Evolutionary conservation across 2,888 invertebrate genomes (phyloP).

Genomic region (Drosophila tanythrix): DNA sequence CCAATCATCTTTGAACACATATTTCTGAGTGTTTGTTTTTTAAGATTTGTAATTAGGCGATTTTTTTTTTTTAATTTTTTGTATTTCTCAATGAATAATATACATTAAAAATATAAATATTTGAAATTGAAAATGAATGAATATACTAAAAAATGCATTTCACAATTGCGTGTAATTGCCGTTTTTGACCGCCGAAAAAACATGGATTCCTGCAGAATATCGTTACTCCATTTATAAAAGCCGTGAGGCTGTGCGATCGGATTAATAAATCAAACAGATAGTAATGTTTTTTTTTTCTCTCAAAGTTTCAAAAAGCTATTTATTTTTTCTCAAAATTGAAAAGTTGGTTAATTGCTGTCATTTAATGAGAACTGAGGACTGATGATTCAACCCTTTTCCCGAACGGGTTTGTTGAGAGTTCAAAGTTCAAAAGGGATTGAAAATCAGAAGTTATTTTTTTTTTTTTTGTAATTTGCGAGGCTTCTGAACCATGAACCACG

Average conservation of each 20-base stretch:
- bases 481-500: constrained; percentile 18
- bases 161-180: no score
- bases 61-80: not conserved
- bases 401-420: constrained; percentile 11
- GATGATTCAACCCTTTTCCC: constrained; percentile 32
- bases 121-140: not conserved
- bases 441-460: not conserved
- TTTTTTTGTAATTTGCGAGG: constrained; percentile 13
- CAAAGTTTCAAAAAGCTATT: not conserved
- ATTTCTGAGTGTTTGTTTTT: not conserved
- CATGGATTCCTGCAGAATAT: no score
- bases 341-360: constrained; percentile 12
- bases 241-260: no score
- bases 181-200: no score
- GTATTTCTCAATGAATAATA: not conserved
- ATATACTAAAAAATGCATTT: no score
- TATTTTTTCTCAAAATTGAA: not conserved
- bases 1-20: not conserved
- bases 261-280: no score
- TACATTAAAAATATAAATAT: not conserved
- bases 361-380: not conserved
- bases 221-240: no score
- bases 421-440: constrained; percentile 37
- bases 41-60: not conserved
- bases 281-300: not conserved